phyloP scores from a whole-genome alignment of 1,140 invertebrate species.

The Ylistrum balloti region DNA sequence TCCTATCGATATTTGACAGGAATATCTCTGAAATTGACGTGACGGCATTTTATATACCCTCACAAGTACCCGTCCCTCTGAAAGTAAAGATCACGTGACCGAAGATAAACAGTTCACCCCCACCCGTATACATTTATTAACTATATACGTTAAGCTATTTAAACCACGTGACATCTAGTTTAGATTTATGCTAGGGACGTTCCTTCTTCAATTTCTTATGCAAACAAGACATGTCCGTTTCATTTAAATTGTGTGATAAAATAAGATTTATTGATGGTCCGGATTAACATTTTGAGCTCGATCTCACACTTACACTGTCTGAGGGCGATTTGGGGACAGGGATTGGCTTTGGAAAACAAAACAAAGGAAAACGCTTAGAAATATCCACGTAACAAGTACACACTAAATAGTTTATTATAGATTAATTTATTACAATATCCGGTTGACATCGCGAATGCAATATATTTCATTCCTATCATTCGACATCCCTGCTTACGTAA shows the following conservation, averaged over 20 bases:
- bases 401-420: too few species aligned
- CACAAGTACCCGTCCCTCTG: not conserved
- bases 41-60: not conserved
- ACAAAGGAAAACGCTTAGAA: too few species aligned
- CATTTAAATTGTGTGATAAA: not conserved
- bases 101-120: not conserved
- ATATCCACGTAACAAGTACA: too few species aligned
- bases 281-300: not conserved
- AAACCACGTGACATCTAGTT: not conserved
- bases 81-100: not conserved
- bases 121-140: conserved; percentile 1
- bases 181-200: not conserved
- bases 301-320: not conserved
- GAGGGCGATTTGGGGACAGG: too few species aligned
- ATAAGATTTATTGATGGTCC: not conserved
- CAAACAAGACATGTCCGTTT: conserved; percentile 12
- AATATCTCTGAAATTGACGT: conserved; percentile 6
- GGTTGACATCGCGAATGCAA: too few species aligned
- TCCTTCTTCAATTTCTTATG: not conserved
- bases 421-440: too few species aligned
- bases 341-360: too few species aligned
- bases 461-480: too few species aligned
- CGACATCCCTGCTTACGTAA: too few species aligned
- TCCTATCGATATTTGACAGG: conserved; percentile 24
- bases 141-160: not conserved